Evolutionary conservation across 2,888 invertebrate species (phyloP).

Genomic region (Acronicta psi): DNA sequence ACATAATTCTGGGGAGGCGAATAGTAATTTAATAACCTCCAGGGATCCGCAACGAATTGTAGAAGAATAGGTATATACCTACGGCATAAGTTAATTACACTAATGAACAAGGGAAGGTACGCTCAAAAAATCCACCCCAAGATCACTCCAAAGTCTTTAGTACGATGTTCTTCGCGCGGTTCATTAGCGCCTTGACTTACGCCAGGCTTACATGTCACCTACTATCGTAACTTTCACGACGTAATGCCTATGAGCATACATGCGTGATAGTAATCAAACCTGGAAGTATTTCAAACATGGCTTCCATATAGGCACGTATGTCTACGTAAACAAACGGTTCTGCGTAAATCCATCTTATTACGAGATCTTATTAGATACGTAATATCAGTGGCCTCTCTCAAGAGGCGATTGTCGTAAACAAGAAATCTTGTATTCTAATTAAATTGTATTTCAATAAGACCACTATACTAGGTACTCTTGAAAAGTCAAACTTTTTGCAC

Average conservation of each 20-base stretch:
- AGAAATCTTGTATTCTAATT: too few relatives aligned
- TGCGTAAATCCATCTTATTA: too few relatives aligned
- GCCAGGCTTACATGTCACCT: constrained; percentile 69
- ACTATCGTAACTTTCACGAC: constrained; percentile 36
- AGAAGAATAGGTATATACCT: constrained; percentile 75
- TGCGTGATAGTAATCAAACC: constrained; percentile 28
- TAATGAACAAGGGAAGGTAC: constrained; percentile 88
- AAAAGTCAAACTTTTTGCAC: too few relatives aligned
- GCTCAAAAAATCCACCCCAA: constrained; percentile 86
- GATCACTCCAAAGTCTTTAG: constrained; percentile 88
- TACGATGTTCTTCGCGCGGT: constrained; percentile 86
- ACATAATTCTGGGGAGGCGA: constrained; percentile 51
- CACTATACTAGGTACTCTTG: too few relatives aligned
- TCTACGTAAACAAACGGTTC: too few relatives aligned
- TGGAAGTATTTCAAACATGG: constrained; percentile 6
- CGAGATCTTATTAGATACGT: too few relatives aligned
- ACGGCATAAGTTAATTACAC: constrained; percentile 87
- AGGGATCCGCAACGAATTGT: constrained; percentile 77
- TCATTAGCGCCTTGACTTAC: constrained; percentile 82
- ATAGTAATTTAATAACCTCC: constrained; percentile 77
- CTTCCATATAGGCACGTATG: too few relatives aligned
- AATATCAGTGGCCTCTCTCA: too few relatives aligned
- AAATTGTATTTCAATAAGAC: too few relatives aligned
- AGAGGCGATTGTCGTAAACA: too few relatives aligned
- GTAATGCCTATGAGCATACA: constrained; percentile 11